A percentile compares a stretch with the other conserved stretches of the same genome.
These are phyloP conservation scores for Buathra laborator DNA, from an alignment of 2,888 invertebrate genomes.

Conservation along the genomic window DNA sequence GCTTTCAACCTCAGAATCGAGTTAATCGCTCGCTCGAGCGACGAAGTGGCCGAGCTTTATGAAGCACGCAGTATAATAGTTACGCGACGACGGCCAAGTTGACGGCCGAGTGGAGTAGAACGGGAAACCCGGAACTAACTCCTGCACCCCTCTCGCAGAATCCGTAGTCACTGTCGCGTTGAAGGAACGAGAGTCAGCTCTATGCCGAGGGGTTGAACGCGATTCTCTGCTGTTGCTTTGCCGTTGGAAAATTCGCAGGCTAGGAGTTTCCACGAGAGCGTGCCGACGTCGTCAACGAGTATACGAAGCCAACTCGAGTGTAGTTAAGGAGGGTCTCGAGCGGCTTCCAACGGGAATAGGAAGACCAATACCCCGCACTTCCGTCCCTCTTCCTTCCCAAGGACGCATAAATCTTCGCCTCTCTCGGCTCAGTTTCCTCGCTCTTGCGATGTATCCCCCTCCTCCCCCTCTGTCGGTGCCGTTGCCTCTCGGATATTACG, in stretches of 20 bases:
- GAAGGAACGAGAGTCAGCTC: slow-evolving; percentile 5
- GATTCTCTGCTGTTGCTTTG: slow-evolving; percentile 8
- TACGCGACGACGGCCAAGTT: slow-evolving; percentile 57
- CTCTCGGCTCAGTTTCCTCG: slow-evolving; percentile 66
- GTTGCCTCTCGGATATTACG: slow-evolving; percentile 77
- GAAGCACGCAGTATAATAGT: slow-evolving; percentile 75
- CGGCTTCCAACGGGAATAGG: slow-evolving; percentile 80
- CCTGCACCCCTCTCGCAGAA: background rate
- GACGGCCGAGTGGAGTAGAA: slow-evolving; percentile 23
- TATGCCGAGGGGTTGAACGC: slow-evolving; percentile 36
- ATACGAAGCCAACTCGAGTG: slow-evolving; percentile 75
- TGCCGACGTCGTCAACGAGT: slow-evolving; percentile 52
- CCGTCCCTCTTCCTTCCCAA: slow-evolving; percentile 78
- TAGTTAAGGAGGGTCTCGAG: slow-evolving; percentile 78
- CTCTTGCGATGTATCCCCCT: slow-evolving; percentile 47
- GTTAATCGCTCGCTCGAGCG: slow-evolving; percentile 56
- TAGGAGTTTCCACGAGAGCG: slow-evolving; percentile 30
- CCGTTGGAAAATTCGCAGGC: background rate
- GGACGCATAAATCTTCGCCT: slow-evolving; percentile 81
- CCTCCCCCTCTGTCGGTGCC: slow-evolving; percentile 59
- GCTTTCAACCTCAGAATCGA: slow-evolving; percentile 62
- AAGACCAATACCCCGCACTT: slow-evolving; percentile 82
- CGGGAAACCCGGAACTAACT: slow-evolving; percentile 27
- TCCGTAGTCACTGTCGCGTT: background rate
- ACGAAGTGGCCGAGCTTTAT: slow-evolving; percentile 76